Evolutionary conservation across 2,113 vertebrate genomes (phyloP).

Genomic region (Micronycteris hirsuta): DNA sequence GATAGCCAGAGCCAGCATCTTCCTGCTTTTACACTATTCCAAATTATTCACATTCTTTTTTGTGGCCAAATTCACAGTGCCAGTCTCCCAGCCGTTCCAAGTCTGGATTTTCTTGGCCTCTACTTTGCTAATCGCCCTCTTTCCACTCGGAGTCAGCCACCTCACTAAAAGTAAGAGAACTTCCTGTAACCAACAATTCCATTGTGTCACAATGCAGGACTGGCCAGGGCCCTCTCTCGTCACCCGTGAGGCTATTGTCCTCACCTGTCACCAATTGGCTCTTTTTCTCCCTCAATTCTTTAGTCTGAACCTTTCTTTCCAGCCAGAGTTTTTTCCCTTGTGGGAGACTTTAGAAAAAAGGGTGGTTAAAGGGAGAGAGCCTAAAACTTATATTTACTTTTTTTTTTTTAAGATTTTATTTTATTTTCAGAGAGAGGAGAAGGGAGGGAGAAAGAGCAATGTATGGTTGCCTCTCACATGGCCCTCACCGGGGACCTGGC

Average conservation of each 20-base stretch:
- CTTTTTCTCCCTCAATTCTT: not conserved
- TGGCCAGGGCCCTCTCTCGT: not conserved
- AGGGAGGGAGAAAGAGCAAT: too few species aligned
- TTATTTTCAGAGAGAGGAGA: too few species aligned
- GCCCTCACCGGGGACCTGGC: too few species aligned
- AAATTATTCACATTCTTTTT: not conserved
- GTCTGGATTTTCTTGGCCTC: not conserved
- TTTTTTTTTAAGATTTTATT: too few species aligned
- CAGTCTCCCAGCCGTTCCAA: not conserved
- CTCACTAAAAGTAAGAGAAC: not conserved
- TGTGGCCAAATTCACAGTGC: not conserved
- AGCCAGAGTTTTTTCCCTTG: not conserved
- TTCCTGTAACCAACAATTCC: not conserved
- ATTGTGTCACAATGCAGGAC: conserved; percentile 37
- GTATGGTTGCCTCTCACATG: too few species aligned
- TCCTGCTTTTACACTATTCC: not conserved
- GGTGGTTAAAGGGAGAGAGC: not conserved
- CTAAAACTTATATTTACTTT: not conserved
- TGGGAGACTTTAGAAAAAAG: not conserved
- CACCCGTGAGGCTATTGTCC: not conserved
- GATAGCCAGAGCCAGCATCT: not conserved
- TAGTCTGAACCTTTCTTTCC: not conserved
- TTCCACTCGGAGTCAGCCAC: not conserved
- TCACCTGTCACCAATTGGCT: not conserved
- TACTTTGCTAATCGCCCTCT: not conserved